These are phyloP conservation scores for Cottus gobio DNA, from an alignment of 2,113 vertebrate species.

Conservation along the genomic window DNA sequence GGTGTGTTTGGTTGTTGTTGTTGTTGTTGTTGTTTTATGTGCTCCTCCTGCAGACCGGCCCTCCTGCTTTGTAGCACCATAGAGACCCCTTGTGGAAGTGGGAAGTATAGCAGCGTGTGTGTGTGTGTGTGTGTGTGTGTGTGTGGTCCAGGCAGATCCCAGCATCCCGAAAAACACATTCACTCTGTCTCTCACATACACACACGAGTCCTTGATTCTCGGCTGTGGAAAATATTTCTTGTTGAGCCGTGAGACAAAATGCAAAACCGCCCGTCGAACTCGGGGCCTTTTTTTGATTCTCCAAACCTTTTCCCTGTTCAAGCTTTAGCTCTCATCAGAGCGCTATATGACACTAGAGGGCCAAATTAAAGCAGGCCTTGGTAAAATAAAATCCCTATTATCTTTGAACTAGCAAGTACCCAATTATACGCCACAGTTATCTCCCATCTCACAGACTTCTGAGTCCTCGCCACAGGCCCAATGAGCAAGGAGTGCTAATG, in stretches of 20 bases:
- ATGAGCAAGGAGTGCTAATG: conserved; percentile 56
- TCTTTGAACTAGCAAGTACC: conserved; percentile 72
- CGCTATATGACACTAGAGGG: conserved; percentile 49
- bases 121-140: not conserved
- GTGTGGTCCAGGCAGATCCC: conserved; percentile 31
- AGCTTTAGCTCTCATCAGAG: conserved; percentile 42
- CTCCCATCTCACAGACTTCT: conserved; percentile 65
- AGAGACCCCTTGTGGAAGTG: conserved; percentile 78
- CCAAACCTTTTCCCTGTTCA: conserved; percentile 45
- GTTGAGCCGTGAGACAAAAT: conserved; percentile 31
- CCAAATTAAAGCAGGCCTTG: conserved; percentile 63
- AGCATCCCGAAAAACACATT: conserved; percentile 21
- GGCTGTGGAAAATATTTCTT: conserved; percentile 33
- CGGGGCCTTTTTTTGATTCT: conserved; percentile 27
- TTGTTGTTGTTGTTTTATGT: conserved; percentile 36
- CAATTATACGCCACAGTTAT: conserved; percentile 69
- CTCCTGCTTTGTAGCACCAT: conserved; percentile 54
- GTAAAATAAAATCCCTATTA: conserved; percentile 71
- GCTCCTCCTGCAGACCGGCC: conserved; percentile 19
- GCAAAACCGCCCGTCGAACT: conserved; percentile 34
- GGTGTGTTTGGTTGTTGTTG: conserved; percentile 16
- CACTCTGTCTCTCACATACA: not conserved
- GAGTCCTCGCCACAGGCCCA: conserved; percentile 55
- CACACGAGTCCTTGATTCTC: not conserved
- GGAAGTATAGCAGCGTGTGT: not conserved